phyloP scores from a whole-genome alignment of 2,797 vertebrate species.

The Cyprinella venusta region DNA sequence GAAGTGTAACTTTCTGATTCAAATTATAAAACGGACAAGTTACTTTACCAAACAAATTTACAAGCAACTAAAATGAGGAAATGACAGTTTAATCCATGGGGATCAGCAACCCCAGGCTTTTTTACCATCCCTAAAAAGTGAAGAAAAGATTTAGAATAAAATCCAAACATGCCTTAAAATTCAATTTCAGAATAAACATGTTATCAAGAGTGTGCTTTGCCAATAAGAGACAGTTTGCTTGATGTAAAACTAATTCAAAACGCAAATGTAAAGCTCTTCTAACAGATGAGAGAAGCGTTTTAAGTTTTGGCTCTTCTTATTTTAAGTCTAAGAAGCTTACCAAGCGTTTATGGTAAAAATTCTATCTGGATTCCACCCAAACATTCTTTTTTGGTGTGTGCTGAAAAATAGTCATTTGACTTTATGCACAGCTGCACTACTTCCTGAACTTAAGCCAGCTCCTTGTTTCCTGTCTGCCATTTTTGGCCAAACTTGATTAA shows the following conservation, averaged over 20 bases:
- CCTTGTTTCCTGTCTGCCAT: too few relatives aligned
- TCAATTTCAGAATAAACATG: neutral
- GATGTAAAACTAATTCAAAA: neutral
- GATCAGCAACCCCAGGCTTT: neutral
- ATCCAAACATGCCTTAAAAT: neutral
- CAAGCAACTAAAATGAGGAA: neutral
- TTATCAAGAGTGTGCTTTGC: neutral
- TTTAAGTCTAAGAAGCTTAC: too few relatives aligned
- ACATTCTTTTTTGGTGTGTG: neutral
- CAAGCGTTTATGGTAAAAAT: too few relatives aligned
- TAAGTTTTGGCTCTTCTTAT: too few relatives aligned
- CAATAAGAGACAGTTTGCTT: neutral
- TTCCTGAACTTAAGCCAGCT: too few relatives aligned
- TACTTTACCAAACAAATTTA: neutral
- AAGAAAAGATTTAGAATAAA: neutral
- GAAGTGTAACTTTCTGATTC: neutral
- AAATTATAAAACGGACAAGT: neutral
- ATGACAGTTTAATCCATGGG: neutral
- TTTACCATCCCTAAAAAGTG: neutral
- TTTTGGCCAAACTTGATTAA: too few relatives aligned
- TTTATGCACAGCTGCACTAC: too few relatives aligned
- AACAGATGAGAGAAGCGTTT: neutral
- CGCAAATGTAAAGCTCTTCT: neutral
- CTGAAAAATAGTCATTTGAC: too few relatives aligned
- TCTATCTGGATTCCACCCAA: neutral